phyloP scores from a whole-genome alignment of 2,113 vertebrate species.

The Dicrurus megarhynchus region DNA sequence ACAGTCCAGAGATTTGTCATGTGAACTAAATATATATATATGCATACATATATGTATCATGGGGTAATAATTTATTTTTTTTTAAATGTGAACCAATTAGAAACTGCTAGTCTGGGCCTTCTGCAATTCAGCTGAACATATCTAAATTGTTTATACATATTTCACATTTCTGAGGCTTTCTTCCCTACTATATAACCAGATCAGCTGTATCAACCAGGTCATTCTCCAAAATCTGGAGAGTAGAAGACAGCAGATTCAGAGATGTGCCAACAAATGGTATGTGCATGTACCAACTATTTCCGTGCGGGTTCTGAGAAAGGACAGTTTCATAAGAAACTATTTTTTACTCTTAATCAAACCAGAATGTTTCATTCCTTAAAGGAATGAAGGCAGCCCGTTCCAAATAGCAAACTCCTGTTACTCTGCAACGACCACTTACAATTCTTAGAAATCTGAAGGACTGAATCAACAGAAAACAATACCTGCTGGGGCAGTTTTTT shows the following conservation, averaged over 20 bases:
- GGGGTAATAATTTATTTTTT: neutral
- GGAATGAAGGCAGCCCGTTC: fast-evolving
- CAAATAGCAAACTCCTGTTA: neutral
- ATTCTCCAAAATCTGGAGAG: neutral
- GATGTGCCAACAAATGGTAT: neutral
- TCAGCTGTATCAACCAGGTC: neutral
- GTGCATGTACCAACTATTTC: neutral
- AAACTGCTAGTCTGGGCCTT: neutral
- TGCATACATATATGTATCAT: too few relatives aligned
- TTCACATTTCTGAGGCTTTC: slow-evolving; percentile 54
- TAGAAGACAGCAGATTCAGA: neutral
- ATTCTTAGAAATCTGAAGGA: neutral
- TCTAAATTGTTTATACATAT: slow-evolving; percentile 10
- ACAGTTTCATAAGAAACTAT: neutral
- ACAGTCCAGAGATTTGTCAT: neutral
- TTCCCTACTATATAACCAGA: neutral
- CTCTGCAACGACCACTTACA: neutral
- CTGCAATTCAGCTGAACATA: neutral
- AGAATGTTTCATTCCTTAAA: slow-evolving; percentile 7
- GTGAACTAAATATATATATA: neutral
- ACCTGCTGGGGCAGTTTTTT: neutral
- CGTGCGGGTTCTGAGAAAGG: neutral
- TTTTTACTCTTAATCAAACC: slow-evolving; percentile 30
- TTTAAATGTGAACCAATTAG: neutral
- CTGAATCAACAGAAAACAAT: neutral